phyloP scores from a whole-genome alignment of 2,113 vertebrate genomes.

The Aptenodytes patagonicus region DNA sequence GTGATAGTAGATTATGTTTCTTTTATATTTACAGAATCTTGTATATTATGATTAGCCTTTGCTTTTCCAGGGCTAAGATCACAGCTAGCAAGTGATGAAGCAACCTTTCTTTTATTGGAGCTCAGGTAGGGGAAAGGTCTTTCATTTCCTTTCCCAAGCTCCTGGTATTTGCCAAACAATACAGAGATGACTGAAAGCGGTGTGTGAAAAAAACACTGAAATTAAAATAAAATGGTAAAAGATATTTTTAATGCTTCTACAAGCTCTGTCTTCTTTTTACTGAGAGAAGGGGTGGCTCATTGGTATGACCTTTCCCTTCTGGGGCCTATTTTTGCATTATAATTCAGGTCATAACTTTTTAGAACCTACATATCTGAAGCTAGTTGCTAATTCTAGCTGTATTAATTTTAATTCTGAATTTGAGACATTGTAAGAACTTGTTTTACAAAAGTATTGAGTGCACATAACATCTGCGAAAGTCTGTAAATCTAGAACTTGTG shows the following conservation, averaged over 20 bases:
- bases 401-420: conserved; percentile 24
- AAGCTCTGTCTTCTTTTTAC: not conserved
- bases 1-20: not conserved
- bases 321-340: conserved; percentile 13
- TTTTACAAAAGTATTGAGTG: not conserved
- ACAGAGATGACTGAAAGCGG: not conserved
- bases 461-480: not conserved
- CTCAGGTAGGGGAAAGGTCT: not conserved
- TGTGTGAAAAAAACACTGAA: not conserved
- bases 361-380: not conserved
- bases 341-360: conserved; percentile 40
- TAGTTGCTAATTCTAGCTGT: conserved; percentile 9
- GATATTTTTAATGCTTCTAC: not conserved
- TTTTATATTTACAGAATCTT: not conserved
- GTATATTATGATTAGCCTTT: not conserved
- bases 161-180: not conserved
- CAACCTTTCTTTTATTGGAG: not conserved
- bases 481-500: not conserved
- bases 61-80: not conserved
- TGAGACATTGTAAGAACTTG: not conserved
- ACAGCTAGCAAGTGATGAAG: not conserved
- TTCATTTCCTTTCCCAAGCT: conserved; percentile 14
- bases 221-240: not conserved
- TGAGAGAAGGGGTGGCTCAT: rapidly evolving
- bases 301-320: not conserved